Evolutionary conservation across 2,888 invertebrate genomes (phyloP).

Genomic region (Adineta ricciae): DNA sequence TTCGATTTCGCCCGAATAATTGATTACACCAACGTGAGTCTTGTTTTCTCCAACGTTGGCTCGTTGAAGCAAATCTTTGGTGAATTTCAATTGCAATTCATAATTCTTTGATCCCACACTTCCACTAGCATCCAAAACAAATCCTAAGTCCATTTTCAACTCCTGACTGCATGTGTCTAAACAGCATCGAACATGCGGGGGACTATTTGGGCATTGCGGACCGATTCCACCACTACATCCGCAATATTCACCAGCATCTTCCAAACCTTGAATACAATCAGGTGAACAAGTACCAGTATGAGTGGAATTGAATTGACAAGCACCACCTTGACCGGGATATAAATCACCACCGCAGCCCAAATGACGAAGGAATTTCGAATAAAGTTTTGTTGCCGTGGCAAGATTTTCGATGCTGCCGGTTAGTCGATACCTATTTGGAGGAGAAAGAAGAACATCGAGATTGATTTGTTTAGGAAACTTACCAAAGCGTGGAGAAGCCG

Average conservation of each 20-base stretch:
- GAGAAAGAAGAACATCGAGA: background rate
- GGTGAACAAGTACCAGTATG: background rate
- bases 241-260: background rate
- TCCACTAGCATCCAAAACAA: background rate
- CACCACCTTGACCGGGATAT: background rate
- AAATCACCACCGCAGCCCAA: background rate
- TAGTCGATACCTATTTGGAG: background rate
- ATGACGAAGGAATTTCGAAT: background rate
- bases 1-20: background rate
- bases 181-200: background rate
- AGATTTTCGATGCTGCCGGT: background rate
- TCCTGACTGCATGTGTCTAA: background rate
- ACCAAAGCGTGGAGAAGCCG: background rate
- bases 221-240: background rate
- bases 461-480: background rate
- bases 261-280: background rate
- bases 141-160: background rate
- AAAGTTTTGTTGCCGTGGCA: background rate
- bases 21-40: background rate
- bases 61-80: background rate
- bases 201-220: background rate
- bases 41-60: background rate
- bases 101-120: background rate
- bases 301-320: background rate
- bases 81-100: background rate